These are phyloP conservation scores for Paracanthobrama guichenoti DNA, from an alignment of 2,113 vertebrate species.

Conservation along the genomic window DNA sequence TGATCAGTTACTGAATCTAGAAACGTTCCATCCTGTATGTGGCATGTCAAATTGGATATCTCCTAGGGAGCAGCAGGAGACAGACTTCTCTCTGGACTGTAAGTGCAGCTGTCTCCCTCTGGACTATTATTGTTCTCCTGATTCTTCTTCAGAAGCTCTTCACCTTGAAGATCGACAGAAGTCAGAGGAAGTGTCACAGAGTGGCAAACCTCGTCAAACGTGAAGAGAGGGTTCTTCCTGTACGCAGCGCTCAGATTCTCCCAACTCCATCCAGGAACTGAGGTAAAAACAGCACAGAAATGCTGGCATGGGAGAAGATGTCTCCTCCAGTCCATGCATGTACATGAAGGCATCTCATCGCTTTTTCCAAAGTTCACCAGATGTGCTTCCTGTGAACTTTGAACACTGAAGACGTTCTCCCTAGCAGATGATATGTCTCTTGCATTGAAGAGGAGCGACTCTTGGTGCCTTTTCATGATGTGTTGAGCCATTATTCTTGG, in stretches of 20 bases:
- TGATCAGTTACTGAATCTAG: neutral
- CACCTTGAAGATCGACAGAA: neutral
- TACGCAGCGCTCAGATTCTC: neutral
- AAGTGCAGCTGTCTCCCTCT: neutral
- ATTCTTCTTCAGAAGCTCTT: neutral
- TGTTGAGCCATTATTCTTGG: constrained; percentile 3
- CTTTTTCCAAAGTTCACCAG: constrained; percentile 3
- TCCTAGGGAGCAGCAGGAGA: neutral
- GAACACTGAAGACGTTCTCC: neutral
- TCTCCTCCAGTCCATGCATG: neutral
- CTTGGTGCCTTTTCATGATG: neutral
- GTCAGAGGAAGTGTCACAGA: neutral
- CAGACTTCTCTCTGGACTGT: neutral
- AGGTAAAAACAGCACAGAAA: constrained; percentile 16
- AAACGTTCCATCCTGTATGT: neutral
- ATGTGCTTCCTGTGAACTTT: neutral
- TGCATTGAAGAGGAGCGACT: neutral
- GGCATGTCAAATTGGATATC: neutral
- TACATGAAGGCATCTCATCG: constrained; percentile 1
- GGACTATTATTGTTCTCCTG: neutral
- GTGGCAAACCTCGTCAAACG: neutral
- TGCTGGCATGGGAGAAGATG: neutral
- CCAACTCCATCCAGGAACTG: constrained; percentile 19
- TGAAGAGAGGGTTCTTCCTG: neutral
- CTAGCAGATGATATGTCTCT: constrained; percentile 2